A percentile compares a stretch with the other conserved stretches of the same genome.
phyloP scores from a whole-genome alignment of 1,140 invertebrate genomes.

The Mactra quadrangularis region DNA sequence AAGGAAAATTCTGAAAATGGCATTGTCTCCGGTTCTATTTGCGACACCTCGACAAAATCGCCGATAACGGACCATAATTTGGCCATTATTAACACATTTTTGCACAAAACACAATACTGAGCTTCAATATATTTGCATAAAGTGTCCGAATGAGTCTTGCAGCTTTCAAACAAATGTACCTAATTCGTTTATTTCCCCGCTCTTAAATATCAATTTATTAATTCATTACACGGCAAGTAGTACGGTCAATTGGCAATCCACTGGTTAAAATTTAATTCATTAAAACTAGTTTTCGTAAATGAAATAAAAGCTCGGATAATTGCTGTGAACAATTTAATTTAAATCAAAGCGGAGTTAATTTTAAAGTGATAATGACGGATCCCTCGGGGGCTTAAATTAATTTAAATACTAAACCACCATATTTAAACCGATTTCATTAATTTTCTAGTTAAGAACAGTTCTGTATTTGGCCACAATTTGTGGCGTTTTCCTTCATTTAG shows the following conservation, averaged over 20 bases:
- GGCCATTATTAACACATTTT: too few species aligned
- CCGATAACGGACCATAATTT: too few species aligned
- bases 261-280: constrained; percentile 46
- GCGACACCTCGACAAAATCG: too few species aligned
- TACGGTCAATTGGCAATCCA: constrained; percentile 9
- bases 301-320: constrained; percentile 20
- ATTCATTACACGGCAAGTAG: constrained; percentile 6
- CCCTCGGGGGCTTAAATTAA: constrained; percentile 12
- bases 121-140: too few species aligned
- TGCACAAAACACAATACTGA: too few species aligned
- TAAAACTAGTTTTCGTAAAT: constrained; percentile 44
- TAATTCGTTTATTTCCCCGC: neutral
- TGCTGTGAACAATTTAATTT: constrained; percentile 36
- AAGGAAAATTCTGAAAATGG: too few species aligned
- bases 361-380: constrained; percentile 28
- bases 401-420: constrained; percentile 30
- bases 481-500: constrained; percentile 11
- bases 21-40: too few species aligned
- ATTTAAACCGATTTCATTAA: constrained; percentile 36
- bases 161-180: too few species aligned
- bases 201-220: constrained; percentile 44
- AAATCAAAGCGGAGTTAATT: constrained; percentile 38
- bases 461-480: neutral
- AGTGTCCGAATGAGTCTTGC: too few species aligned
- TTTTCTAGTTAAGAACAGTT: constrained; percentile 38